Evolutionary conservation across 2,888 invertebrate genomes (phyloP).

Genomic region (Melipona bicolor): DNA sequence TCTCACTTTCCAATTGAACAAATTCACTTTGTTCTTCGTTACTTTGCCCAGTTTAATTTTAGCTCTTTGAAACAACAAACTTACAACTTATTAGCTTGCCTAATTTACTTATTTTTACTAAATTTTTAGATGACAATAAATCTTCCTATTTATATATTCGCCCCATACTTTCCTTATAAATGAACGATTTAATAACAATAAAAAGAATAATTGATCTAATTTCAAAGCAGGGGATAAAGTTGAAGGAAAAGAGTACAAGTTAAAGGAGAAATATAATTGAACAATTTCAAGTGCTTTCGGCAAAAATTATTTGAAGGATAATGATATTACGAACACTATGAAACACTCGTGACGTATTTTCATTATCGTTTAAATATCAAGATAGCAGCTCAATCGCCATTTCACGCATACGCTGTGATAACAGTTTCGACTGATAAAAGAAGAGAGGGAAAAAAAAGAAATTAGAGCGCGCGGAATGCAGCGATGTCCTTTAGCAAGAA

Average conservation of each 20-base stretch:
- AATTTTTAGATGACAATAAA: too few species aligned
- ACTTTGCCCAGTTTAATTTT: too few species aligned
- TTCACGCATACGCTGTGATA: neutral
- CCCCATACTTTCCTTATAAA: too few species aligned
- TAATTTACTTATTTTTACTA: too few species aligned
- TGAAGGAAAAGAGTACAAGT: too few species aligned
- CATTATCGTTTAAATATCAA: neutral
- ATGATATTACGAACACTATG: neutral
- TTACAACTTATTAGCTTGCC: too few species aligned
- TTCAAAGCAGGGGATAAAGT: neutral
- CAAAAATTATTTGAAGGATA: neutral
- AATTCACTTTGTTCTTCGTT: too few species aligned
- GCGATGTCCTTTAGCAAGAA: slow-evolving; percentile 28
- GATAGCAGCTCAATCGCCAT: neutral
- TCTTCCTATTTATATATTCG: neutral
- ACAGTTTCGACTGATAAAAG: neutral
- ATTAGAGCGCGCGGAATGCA: slow-evolving; percentile 12
- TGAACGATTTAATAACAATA: too few species aligned
- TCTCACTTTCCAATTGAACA: too few species aligned
- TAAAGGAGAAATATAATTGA: neutral
- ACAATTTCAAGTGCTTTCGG: neutral
- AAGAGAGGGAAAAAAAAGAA: neutral
- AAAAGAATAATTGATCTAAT: neutral
- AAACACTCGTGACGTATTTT: slow-evolving; percentile 6
- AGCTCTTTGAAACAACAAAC: too few species aligned